Evolutionary conservation across 1,140 invertebrate species (phyloP), one percentile per base, ranked within the genome.

Genomic region (Maniola jurtina): DNA sequence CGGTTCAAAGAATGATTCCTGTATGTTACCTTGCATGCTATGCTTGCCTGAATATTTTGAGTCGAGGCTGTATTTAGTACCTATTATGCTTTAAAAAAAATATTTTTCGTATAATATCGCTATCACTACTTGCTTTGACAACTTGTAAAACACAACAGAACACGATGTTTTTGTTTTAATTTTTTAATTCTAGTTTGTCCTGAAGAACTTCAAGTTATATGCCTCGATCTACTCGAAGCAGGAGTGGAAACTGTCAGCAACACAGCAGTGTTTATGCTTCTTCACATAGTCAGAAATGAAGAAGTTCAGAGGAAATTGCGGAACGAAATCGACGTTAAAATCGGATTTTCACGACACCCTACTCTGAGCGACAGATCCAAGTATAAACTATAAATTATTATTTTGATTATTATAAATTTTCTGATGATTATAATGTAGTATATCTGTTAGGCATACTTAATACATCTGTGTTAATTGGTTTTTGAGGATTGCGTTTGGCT

Each of bases 241-340:
- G 95, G 95, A 6, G 92, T 93, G 5, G 94, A 95, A 76, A 95
- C 95, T 0, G 95, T 94, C 0, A 93, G 92, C 54, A 95, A 94
- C 69, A 93, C 94, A 0, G 79, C 95, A 6, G 90, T 92, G 0
- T 94, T 93, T 73, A 88, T 93, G 14, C 84, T 96, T 25, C 89
- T 95, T 0, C 92, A 94, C 68, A 83, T 97, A 33, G 92, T 95
- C 0, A 80, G 92, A 48, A 83, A 96, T 86, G 93, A 93, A 7
- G 87, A 95, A 8, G 91, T 96, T 42, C 93, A 96, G 74, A 83
- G 87, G 47, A 90, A 92, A 61, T 81, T 97, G 1, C 94, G 95
- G 58, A 67, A 92, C 8, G 95, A 97, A 83, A 90, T 98, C 5
- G 93, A 96, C 65, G 72, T 78, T 8, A 92, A 94, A 15, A 88